Base-by-base conservation (phyloP, 1,140 invertebrate genomes). In the Caerostris darwini region DNA sequence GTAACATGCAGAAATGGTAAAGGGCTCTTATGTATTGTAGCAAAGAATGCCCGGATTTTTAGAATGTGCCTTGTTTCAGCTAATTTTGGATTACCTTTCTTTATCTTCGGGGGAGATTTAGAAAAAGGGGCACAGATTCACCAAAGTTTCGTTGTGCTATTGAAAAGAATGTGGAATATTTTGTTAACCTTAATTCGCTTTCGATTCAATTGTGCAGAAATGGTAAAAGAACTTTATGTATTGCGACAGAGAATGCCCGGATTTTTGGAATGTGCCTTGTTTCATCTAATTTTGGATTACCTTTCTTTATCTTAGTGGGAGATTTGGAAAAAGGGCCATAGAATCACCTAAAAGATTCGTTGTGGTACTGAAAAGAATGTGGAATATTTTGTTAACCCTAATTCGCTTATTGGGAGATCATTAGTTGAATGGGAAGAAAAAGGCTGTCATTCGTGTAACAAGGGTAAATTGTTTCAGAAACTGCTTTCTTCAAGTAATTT, bases 211-310 rank as follows among this genome's bases (percentile, higher is more conserved):
- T 77, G 53, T 77, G 71, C 10, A 53, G 10, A 3, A 34, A 34
- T 14, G 4, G 10, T 34, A 53, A 77, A 34, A 12, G 53, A 77
- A 34, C 71, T 77, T 77, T 77, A 77, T 77, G 71, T 50, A 77
- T 50, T 50, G 71, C 53, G 53, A 50, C 34, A 77, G 53, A 77
- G 71, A 77, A 10, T 53, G 34, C 8, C 12, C 53, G 53, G 71
- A n/a, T 7, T 19, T 34, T 71, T 19, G 34, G 8, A 12, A 53
- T 50, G 50, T 50, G 12, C 50, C 34, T 19, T 34, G 53, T 77
- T 77, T 77, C 71, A 12, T 77, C 71, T 77, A 53, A 77, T 77
- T 77, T 77, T 77, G 19, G 34, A 77, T 5, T 77, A 50, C 34
- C 50, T 71, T 67, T n/a, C 7, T 34, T 34, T 34, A 34, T 34